phyloP scores from a whole-genome alignment of 2,888 invertebrate species.

The Acrobeloides nanus region DNA sequence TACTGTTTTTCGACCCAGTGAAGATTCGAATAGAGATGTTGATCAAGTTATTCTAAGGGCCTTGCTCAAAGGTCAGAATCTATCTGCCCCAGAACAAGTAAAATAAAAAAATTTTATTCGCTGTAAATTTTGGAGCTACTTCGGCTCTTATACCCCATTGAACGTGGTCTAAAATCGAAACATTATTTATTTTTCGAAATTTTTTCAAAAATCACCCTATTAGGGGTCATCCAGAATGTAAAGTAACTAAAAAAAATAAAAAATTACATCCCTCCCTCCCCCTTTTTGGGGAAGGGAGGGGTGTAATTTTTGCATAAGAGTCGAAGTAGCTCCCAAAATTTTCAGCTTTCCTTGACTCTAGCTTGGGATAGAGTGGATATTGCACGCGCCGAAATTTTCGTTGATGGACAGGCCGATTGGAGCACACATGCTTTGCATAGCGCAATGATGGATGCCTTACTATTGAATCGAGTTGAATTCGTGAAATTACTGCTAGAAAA shows the following conservation, averaged over 20 bases:
- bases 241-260: too few species aligned
- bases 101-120: not conserved
- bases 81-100: slow-evolving; percentile 43
- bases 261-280: too few species aligned
- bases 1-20: slow-evolving; percentile 83
- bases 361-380: slow-evolving; percentile 98
- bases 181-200: too few species aligned
- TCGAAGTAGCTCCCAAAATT: too few species aligned
- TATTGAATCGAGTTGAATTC: slow-evolving; percentile 77
- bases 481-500: slow-evolving; percentile 91
- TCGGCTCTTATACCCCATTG: too few species aligned
- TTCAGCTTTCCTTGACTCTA: slow-evolving; percentile 72
- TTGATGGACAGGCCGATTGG: slow-evolving; percentile 91
- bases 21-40: slow-evolving; percentile 76
- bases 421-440: slow-evolving; percentile 80
- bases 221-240: too few species aligned
- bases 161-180: too few species aligned
- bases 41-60: slow-evolving; percentile 94
- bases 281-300: too few species aligned
- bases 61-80: slow-evolving; percentile 66
- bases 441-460: slow-evolving; percentile 96
- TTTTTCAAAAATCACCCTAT: too few species aligned
- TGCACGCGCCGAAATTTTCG: slow-evolving; percentile 88
- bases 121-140: too few species aligned
- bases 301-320: too few species aligned